Evolutionary conservation across 2,797 vertebrate genomes (phyloP).

Genomic region (Diplodus puntazzo): DNA sequence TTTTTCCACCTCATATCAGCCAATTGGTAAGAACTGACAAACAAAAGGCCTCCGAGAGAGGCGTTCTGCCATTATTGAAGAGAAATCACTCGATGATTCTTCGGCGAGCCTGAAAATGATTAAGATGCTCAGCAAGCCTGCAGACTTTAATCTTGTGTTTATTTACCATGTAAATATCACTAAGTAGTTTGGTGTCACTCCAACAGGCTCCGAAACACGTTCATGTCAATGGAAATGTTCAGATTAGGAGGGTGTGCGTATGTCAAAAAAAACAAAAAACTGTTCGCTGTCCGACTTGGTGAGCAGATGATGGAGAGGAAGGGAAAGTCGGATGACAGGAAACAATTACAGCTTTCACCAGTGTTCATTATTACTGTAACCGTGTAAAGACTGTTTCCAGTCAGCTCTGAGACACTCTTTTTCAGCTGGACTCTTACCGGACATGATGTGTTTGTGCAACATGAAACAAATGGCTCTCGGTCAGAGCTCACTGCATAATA

Average conservation of each 20-base stretch:
- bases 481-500: background rate
- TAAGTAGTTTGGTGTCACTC: constrained; percentile 34
- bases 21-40: constrained; percentile 53
- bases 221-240: constrained; percentile 26
- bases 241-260: background rate
- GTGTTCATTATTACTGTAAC: constrained; percentile 34
- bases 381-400: constrained; percentile 22
- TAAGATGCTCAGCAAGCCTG: constrained; percentile 31
- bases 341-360: constrained; percentile 27
- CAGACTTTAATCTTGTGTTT: constrained; percentile 31
- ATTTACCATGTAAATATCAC: constrained; percentile 50
- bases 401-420: constrained; percentile 7
- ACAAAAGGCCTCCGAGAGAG: constrained; percentile 42
- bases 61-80: constrained; percentile 11
- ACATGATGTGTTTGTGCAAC: constrained; percentile 29
- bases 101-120: constrained; percentile 57
- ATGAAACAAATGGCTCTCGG: constrained; percentile 9
- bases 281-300: constrained; percentile 25
- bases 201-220: constrained; percentile 25
- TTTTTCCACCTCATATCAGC: constrained; percentile 56
- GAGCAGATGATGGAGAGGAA: constrained; percentile 37
- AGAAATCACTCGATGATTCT: constrained; percentile 19
- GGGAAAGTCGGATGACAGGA: constrained; percentile 31
- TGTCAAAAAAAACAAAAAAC: constrained; percentile 10
- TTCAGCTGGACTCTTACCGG: constrained; percentile 15